Base-by-base conservation (phyloP, 2,888 invertebrate species). In the Leptogaster cylindrica region DNA sequence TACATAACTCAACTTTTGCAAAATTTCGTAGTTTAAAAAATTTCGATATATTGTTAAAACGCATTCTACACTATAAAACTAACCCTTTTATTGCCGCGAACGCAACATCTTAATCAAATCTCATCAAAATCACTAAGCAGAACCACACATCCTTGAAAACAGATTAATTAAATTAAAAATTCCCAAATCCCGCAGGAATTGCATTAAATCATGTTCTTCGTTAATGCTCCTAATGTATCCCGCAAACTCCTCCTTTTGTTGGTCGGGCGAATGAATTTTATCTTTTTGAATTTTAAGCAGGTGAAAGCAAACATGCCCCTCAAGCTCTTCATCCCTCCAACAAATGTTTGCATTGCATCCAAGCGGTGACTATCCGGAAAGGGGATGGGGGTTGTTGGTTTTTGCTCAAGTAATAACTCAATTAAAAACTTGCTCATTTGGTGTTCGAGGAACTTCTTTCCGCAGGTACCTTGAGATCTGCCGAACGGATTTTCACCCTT, bases 341-440 rank as follows among this genome's bases (percentile, higher is more conserved):
- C 6, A 10, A 33, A 12, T 64, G 46, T 48, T 46, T 64, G 16
- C 33, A 12, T 27, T 44, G 12, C 44, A 48, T 20, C 31, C 44
- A 8, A 33, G 48, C 33, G 33, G 33, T 23, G 31, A 31, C 48
- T 16, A 48, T 12, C 48, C 33, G 31, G 31, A 14, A 48, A 48
- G 28, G 48, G 64, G 48, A 20, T 33, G 44, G 44, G 41, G 61
- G 61, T 61, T 61, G 64, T 64, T 64, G 64, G 64, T 64, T 64
- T 64, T 64, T 64, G 48, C 64, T 48, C 64, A 64, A 64, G 64
- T 64, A 64, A 64, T 64, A 64, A 64, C 64, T 64, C 64, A 64
- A 64, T 64, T 64, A 64, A 64, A 64, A 64, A 64, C 64, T 64
- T 64, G 64, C 48, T 64, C 64, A 64, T 64, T 64, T 64, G 64